Evolutionary conservation across 2,888 invertebrate species (phyloP).

Genomic region (Harmothoe impar): DNA sequence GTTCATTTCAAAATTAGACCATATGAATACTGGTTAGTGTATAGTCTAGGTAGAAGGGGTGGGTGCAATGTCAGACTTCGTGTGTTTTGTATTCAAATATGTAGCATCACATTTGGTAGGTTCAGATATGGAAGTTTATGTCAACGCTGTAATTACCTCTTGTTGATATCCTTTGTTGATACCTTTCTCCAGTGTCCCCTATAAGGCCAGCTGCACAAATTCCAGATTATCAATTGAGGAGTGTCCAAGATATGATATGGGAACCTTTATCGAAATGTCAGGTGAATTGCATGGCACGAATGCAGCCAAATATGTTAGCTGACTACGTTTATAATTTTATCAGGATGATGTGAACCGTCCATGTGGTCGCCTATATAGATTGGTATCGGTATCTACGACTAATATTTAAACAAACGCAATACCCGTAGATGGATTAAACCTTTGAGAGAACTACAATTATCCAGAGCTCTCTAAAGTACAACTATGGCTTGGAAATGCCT

Average conservation of each 20-base stretch:
- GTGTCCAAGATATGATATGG: too few relatives aligned
- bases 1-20: neutral
- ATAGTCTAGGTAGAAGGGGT: neutral
- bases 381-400: neutral
- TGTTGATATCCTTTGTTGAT: too few relatives aligned
- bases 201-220: too few relatives aligned
- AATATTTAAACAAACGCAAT: neutral
- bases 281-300: too few relatives aligned
- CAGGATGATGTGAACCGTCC: neutral
- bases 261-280: too few relatives aligned
- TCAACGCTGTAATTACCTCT: too few relatives aligned
- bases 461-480: too few relatives aligned
- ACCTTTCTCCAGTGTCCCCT: too few relatives aligned
- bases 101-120: too few relatives aligned
- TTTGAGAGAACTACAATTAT: neutral
- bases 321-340: neutral
- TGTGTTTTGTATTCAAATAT: too few relatives aligned
- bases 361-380: neutral
- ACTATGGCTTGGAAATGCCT: slow-evolving; percentile 1
- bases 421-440: neutral
- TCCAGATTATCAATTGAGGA: too few relatives aligned
- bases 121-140: too few relatives aligned
- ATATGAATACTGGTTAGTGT: neutral
- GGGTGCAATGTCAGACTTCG: neutral
- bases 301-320: neutral